A percentile compares a stretch with the other conserved stretches of the same genome.
Evolutionary conservation across 2,797 vertebrate species (phyloP).

Genomic region (Crenuchus spilurus): DNA sequence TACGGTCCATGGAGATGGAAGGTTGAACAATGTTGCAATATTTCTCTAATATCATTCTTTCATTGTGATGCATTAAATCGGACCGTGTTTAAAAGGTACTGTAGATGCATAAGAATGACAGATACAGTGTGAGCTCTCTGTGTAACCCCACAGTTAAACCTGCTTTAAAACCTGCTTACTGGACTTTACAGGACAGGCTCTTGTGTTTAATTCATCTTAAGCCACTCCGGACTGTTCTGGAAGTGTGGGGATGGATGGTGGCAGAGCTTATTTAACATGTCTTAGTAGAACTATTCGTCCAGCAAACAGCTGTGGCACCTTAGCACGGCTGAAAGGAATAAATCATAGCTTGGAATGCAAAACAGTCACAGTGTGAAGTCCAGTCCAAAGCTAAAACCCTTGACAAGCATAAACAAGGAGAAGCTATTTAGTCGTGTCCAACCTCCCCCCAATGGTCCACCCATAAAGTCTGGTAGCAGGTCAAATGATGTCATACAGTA

Average conservation of each 20-base stretch:
- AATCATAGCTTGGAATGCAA: slow-evolving; percentile 70
- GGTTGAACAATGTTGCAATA: not conserved
- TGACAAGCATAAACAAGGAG: slow-evolving; percentile 70
- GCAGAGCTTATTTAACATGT: slow-evolving; percentile 63
- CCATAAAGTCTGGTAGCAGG: slow-evolving; percentile 35
- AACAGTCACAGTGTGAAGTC: slow-evolving; percentile 70
- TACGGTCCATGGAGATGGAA: too few relatives aligned
- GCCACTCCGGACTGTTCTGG: slow-evolving; percentile 47
- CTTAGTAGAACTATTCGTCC: slow-evolving; percentile 68
- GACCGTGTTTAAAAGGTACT: not conserved
- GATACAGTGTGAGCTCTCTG: not conserved
- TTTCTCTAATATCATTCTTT: too few relatives aligned
- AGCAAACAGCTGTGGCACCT: slow-evolving; percentile 72
- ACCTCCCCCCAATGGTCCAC: not conserved
- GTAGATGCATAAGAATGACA: not conserved
- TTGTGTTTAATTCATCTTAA: slow-evolving; percentile 56
- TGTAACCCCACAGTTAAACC: not conserved
- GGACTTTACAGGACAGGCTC: slow-evolving; percentile 37
- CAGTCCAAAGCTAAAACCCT: slow-evolving; percentile 62
- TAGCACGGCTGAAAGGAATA: slow-evolving; percentile 67
- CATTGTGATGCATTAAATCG: not conserved
- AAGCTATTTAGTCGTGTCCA: slow-evolving; percentile 62
- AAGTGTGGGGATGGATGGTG: slow-evolving; percentile 59
- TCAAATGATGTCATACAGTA: slow-evolving; percentile 46
- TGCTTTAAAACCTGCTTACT: slow-evolving; percentile 3